These are phyloP conservation scores for Thripadectes ignobilis DNA, from an alignment of 2,797 vertebrate genomes.

Conservation along the genomic window DNA sequence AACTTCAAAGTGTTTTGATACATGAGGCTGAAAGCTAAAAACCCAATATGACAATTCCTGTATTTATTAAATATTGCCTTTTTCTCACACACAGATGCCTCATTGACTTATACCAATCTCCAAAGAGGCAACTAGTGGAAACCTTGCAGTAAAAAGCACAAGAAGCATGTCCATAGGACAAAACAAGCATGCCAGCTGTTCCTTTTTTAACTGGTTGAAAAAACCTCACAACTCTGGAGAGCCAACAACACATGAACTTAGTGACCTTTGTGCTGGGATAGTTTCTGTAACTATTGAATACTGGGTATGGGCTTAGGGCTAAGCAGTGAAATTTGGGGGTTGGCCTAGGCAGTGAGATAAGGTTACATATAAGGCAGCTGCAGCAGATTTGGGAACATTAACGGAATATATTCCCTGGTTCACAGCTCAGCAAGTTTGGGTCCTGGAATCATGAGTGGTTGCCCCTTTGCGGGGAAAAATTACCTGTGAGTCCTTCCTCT, in stretches of 20 bases:
- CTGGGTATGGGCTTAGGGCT: background rate
- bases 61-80: background rate
- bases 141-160: background rate
- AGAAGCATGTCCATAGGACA: background rate
- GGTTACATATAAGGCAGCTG: constrained; percentile 66
- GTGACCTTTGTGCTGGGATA: background rate
- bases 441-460: constrained; percentile 74
- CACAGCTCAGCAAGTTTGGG: background rate
- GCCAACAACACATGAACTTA: background rate
- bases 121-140: background rate
- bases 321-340: constrained; percentile 20
- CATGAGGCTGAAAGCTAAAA: background rate
- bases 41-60: background rate
- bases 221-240: background rate
- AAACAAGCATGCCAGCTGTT: background rate
- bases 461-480: constrained; percentile 70
- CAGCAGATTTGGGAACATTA: background rate
- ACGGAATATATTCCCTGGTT: background rate
- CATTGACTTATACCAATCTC: background rate
- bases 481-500: constrained; percentile 70
- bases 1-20: background rate
- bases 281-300: constrained; percentile 1
- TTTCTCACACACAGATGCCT: background rate
- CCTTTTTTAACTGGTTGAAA: background rate
- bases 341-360: constrained; percentile 40